Base-by-base conservation (phyloP, 2,888 invertebrate species). In the Cremastinae sp. region DNA sequence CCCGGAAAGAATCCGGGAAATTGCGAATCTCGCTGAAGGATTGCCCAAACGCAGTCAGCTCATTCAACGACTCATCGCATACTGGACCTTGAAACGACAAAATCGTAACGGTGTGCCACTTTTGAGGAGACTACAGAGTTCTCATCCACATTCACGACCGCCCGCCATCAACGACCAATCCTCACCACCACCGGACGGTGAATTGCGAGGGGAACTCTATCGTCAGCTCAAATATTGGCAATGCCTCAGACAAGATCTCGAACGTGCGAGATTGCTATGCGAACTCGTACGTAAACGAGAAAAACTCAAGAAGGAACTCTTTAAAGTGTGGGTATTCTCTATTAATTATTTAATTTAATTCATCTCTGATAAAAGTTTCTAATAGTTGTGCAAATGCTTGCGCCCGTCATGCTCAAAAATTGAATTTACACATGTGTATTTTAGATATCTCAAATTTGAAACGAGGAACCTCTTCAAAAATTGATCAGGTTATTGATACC, bases 11-110 rank as follows among this genome's bases (percentile, higher is more conserved):
- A 95, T 98, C 53, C 94, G 96, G 68, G 96, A 97, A 90, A 97
- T 98, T 76, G 95, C 96, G 89, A 96, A 88, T 73, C 81, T 90
- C 49, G 89, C 88, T 1, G 90, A 90, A 58, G 90, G 89, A 20
- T 69, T 94, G 74, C 93, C 94, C 18, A 96, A 96, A 84, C 94
- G 96, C 78, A 95, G 95, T 20, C 95, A 95, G 82, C 95, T 99
- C 83, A 94, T 98, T 83, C 96, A 96, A 86, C 92, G 97, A 1
- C 91, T 99, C 10, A 94, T 98, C 68, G 96, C 97, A 0, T 99
- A 98, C 87, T 99, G 99, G 99, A 98, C 97, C 2, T 91, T 99
- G 49, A 99, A 99, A 90, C 91, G 99, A 0, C 97, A 98, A 87
- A 95, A 96, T 78, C 91, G 99, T 59, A 98, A 98, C 86, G 99